Evolutionary conservation across 2,888 invertebrate species (phyloP).

Genomic region (Lepidonotus clava): DNA sequence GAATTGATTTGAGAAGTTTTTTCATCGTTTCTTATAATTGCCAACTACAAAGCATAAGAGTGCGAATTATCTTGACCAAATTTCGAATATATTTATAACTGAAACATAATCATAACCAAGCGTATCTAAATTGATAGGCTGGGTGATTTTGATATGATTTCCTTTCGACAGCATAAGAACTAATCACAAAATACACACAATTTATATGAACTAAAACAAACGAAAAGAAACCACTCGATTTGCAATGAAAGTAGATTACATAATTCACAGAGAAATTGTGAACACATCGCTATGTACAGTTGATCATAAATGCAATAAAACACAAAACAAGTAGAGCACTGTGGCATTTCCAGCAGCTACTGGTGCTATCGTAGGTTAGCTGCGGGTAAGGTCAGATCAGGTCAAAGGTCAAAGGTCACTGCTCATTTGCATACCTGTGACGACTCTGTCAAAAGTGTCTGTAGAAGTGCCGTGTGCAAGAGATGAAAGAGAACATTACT

Average conservation of each 20-base stretch:
- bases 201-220: background rate
- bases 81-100: too few relatives aligned
- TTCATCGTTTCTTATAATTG: too few relatives aligned
- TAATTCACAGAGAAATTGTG: background rate
- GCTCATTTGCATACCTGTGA: slow-evolving; percentile 44
- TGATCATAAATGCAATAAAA: background rate
- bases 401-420: background rate
- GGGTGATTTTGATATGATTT: too few relatives aligned
- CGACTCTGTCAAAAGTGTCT: slow-evolving; percentile 27
- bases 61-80: too few relatives aligned
- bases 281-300: background rate
- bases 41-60: too few relatives aligned
- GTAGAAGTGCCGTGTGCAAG: background rate
- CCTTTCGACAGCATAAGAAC: too few relatives aligned
- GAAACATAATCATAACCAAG: too few relatives aligned
- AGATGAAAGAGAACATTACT: background rate
- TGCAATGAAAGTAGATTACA: background rate
- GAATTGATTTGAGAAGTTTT: too few relatives aligned
- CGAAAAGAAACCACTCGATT: background rate
- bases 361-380: background rate
- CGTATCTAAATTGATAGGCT: too few relatives aligned
- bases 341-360: slow-evolving; percentile 13
- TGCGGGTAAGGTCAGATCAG: background rate
- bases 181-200: too few relatives aligned
- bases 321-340: background rate